Evolutionary conservation across 2,888 invertebrate genomes (phyloP), one percentile per base, ranked within the genome.

Genomic region (Lutraria lutraria): DNA sequence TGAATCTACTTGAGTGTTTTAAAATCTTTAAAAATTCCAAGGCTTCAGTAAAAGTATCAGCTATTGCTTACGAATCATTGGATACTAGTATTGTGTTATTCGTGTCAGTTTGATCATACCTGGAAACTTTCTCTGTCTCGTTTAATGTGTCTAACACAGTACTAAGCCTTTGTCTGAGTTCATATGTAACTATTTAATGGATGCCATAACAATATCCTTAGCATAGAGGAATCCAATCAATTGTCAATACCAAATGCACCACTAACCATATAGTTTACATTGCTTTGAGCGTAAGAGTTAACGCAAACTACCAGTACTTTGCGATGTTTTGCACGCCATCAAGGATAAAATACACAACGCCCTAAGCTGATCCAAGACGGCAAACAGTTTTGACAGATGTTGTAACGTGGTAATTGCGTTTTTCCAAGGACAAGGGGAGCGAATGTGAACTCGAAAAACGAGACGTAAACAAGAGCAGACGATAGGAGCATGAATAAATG

Each of bases 301-400:
- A 72, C n/a, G 25, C 25, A 63, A 43, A 31, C 21, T 63, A 72
- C 43, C 43, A 43, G 43, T 43, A 79, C 19, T 85, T 85, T 79
- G 79, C 85, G 85, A 60, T 60, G 85, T 34, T 80, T 79, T 85
- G 85, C 85, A 80, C 60, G 80, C 76, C 60, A 80, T 79, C 80
- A 60, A 80, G 60, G 29, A 72, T 85, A 85, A 80, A 76, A 31
- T 25, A 60, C 52, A 80, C 80, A 85, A 85, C 85, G 85, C 79
- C 85, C 80, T n/a, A 80, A 85, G 60, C 52, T 60, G 56, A 43
- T 3, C 56, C 56, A 43, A 80, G 43, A 85, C 79, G 31, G 80
- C 80, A 43, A 85, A 80, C 85, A 60, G 15, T 79, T 60, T 43
- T 79, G 85, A 85, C 85, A 85, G 85, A 85, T 85, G 85, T 79